Percentiles rank a stretch among this genome's conserved stretches.
Conservation (phyloP, 2,113 vertebrate species). For the Siniperca knerii region DNA sequence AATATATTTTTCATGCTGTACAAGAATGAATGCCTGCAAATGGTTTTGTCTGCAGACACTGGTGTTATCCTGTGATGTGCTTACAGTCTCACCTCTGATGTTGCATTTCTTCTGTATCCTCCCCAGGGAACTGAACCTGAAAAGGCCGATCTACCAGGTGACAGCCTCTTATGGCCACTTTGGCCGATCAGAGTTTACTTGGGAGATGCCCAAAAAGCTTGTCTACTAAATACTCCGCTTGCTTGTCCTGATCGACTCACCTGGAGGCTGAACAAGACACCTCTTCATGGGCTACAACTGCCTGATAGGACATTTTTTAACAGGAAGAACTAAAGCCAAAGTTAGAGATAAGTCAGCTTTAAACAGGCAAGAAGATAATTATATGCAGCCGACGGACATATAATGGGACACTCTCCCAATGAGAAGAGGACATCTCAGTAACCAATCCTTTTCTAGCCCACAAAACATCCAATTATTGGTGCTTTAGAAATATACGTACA, state of each 20-base stretch:
- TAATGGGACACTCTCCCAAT: conserved; percentile 22
- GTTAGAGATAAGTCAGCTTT: conserved; percentile 39
- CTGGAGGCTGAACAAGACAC: conserved; percentile 11
- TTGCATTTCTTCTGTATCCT: conserved; percentile 20
- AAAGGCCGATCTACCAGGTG: conserved; percentile 94
- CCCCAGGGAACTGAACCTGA: conserved; percentile 93
- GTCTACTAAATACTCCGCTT: conserved; percentile 77
- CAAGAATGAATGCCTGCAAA: too few species aligned
- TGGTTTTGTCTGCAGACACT: too few species aligned
- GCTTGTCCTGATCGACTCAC: conserved; percentile 4
- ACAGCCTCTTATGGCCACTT: conserved; percentile 98
- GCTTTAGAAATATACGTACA: conserved; percentile 17
- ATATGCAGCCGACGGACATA: conserved; percentile 20
- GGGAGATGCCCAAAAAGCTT: conserved; percentile 93
- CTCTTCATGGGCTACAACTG: conserved; percentile 28
- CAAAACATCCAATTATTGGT: conserved; percentile 29
- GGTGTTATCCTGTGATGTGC: not conserved
- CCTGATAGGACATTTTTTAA: conserved; percentile 31
- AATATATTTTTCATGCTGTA: too few species aligned
- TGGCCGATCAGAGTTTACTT: conserved; percentile 91
- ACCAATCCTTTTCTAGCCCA: not conserved
- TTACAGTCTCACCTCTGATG: not conserved
- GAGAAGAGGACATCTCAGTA: conserved; percentile 36
- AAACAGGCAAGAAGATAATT: conserved; percentile 39
- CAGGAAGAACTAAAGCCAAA: conserved; percentile 54